These are phyloP conservation scores for Amphimedon queenslandica DNA, from an alignment of 37 sponge, comb jelly and placozoan species.

Conservation along the genomic window DNA sequence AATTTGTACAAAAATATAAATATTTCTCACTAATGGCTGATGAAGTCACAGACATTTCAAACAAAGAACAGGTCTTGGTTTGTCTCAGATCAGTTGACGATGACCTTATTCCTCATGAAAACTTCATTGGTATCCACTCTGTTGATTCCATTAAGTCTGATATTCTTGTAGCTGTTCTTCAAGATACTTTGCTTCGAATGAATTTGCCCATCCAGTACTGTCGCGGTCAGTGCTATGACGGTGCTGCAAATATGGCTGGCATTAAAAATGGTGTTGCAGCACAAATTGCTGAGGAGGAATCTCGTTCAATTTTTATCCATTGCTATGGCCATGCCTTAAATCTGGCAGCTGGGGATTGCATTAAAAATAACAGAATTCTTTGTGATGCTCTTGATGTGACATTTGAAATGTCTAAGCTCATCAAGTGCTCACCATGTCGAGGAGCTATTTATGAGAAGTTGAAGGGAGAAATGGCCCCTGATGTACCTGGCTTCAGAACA, in stretches of 20 bases:
- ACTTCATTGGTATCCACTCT: constrained; percentile 15
- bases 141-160: neutral
- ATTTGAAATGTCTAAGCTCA: too few species aligned
- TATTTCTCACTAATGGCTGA: constrained; percentile 43
- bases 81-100: constrained; percentile 41
- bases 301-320: constrained; percentile 15
- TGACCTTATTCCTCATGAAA: constrained; percentile 22
- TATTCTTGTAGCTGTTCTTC: constrained; percentile 4
- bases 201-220: constrained; percentile 5
- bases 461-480: too few species aligned
- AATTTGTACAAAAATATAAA: constrained; percentile 3
- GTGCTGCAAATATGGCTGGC: constrained; percentile 19
- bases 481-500: too few species aligned
- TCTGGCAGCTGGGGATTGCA: too few species aligned
- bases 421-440: too few species aligned
- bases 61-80: constrained; percentile 40
- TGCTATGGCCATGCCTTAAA: too few species aligned
- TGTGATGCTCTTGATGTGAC: too few species aligned
- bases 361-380: too few species aligned
- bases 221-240: constrained; percentile 33
- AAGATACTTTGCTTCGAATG: constrained; percentile 8
- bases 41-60: constrained; percentile 44
- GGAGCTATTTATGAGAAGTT: too few species aligned
- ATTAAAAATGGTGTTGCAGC: constrained; percentile 14
- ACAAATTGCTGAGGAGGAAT: constrained; percentile 10